Evolutionary conservation across 2,888 invertebrate genomes (phyloP).

Genomic region (Phrixothrix hirtus): DNA sequence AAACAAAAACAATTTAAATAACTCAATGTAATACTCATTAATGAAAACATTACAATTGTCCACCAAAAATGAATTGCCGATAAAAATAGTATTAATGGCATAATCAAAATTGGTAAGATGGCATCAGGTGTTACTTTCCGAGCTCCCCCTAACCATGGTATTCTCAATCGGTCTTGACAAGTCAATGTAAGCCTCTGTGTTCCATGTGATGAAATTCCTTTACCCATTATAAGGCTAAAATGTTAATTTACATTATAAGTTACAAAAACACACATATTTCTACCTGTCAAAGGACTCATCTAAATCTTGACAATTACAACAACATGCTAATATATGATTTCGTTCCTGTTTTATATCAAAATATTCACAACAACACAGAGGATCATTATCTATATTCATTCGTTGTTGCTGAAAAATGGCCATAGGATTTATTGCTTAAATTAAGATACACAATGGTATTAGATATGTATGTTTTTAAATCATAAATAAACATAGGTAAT

Average conservation of each 20-base stretch:
- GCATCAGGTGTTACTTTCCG: slow-evolving; percentile 60
- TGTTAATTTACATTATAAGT: too few species aligned
- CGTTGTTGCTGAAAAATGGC: too few species aligned
- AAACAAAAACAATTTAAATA: slow-evolving; percentile 10
- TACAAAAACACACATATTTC: slow-evolving; percentile 36
- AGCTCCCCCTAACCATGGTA: slow-evolving; percentile 65
- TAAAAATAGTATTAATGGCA: slow-evolving; percentile 57
- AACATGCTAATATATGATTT: slow-evolving; percentile 62
- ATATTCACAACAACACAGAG: slow-evolving; percentile 65
- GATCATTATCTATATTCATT: slow-evolving; percentile 34
- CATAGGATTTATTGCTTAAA: too few species aligned
- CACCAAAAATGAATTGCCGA: slow-evolving; percentile 57
- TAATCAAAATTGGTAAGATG: slow-evolving; percentile 57
- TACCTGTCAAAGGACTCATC: slow-evolving; percentile 63
- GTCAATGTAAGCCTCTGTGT: slow-evolving; percentile 54
- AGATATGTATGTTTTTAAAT: too few species aligned
- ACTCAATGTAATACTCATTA: slow-evolving; percentile 42
- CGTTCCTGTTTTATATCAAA: slow-evolving; percentile 57
- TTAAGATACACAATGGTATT: too few species aligned
- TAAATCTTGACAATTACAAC: slow-evolving; percentile 63
- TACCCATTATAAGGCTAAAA: slow-evolving; percentile 54
- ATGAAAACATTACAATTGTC: slow-evolving; percentile 48
- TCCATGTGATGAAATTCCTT: slow-evolving; percentile 46
- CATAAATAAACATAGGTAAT: too few species aligned
- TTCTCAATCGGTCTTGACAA: slow-evolving; percentile 60